A percentile compares a stretch with the other conserved stretches of the same genome.
phyloP scores from a whole-genome alignment of 2,113 vertebrate species.

The Montifringilla adamsi region DNA sequence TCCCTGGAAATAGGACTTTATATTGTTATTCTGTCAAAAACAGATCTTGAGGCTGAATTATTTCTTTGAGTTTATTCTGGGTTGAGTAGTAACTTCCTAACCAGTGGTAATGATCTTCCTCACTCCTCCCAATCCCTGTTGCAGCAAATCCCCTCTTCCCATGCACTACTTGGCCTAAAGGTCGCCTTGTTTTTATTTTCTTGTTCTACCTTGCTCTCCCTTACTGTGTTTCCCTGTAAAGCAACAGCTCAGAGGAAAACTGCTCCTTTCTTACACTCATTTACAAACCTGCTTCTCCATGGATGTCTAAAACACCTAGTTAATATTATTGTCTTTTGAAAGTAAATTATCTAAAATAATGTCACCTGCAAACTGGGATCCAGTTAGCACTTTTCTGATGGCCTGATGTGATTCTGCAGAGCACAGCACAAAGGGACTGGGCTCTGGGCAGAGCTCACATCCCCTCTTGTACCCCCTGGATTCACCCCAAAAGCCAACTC shows the following conservation, averaged over 20 bases:
- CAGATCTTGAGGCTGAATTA: neutral
- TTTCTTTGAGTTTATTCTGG: neutral
- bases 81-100: neutral
- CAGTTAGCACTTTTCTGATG: neutral
- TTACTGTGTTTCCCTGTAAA: neutral
- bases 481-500: fast-evolving
- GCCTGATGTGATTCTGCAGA: neutral
- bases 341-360: fast-evolving
- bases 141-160: neutral
- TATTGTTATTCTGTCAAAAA: neutral
- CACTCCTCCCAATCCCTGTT: neutral
- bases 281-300: neutral
- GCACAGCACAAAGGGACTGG: neutral
- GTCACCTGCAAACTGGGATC: neutral
- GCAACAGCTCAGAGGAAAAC: neutral
- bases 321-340: neutral
- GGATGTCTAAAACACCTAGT: fast-evolving
- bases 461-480: fast-evolving
- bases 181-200: neutral
- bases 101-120: fast-evolving
- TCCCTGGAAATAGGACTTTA: neutral
- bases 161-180: too few relatives aligned
- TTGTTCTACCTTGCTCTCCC: neutral
- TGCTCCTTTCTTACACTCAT: neutral
- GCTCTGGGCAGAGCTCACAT: neutral